Evolutionary conservation across 2,797 vertebrate species (phyloP).

Genomic region (Dermochelys coriacea): DNA sequence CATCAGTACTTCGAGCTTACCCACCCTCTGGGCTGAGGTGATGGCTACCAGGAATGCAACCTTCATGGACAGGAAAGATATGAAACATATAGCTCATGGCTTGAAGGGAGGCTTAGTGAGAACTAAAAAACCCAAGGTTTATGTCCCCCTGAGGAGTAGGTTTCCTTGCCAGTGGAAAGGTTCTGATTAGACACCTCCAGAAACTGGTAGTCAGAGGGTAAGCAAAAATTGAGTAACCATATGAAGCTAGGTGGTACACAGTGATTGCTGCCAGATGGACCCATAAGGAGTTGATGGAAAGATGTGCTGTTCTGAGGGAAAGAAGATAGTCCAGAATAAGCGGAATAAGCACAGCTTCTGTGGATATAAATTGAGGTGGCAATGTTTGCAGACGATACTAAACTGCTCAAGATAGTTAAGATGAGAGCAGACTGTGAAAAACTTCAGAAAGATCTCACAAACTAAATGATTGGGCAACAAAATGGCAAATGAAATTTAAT

Average conservation of each 20-base stretch:
- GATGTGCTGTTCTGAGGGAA: not conserved
- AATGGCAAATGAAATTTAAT: no score
- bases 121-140: not conserved
- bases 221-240: no score
- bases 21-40: not conserved
- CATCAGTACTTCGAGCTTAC: not conserved
- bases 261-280: not conserved
- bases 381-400: no score
- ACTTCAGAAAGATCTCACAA: no score
- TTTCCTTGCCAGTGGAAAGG: not conserved
- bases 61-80: not conserved
- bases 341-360: not conserved
- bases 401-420: no score
- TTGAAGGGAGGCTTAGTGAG: not conserved
- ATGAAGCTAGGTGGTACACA: not conserved
- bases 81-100: not conserved
- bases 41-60: not conserved
- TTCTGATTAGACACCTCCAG: not conserved
- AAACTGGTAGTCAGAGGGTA: not conserved
- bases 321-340: not conserved
- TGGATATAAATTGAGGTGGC: not conserved
- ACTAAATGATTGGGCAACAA: no score
- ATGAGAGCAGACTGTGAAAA: no score
- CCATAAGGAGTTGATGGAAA: not conserved
- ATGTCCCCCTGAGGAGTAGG: not conserved